Conservation (phyloP, 2,113 vertebrate genomes). For the Alethe diademata region DNA sequence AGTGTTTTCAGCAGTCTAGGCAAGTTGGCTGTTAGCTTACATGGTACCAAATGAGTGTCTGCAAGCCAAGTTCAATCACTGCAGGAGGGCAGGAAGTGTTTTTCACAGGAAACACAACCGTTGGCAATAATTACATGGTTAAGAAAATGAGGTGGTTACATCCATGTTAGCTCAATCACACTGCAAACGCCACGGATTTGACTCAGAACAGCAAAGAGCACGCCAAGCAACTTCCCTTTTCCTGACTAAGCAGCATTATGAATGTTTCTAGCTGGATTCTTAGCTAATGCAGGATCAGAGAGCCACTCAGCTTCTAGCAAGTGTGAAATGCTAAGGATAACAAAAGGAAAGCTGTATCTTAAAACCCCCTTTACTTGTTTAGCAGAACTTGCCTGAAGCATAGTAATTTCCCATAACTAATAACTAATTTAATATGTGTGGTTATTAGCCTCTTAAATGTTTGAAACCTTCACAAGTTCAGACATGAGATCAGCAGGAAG, state of each 20-base stretch:
- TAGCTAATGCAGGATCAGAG: neutral
- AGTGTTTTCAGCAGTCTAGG: neutral
- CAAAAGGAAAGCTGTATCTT: neutral
- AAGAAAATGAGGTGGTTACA: neutral
- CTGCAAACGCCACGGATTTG: neutral
- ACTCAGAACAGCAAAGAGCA: slow-evolving; percentile 1
- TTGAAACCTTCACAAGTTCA: neutral
- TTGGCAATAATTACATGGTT: neutral
- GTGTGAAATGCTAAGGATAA: neutral
- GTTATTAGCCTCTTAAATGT: neutral
- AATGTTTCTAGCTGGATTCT: neutral
- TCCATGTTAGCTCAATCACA: neutral
- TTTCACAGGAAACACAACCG: neutral
- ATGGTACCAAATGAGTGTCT: neutral
- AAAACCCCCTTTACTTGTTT: neutral
- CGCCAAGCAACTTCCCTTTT: neutral
- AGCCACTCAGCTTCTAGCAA: neutral
- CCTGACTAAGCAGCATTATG: neutral
- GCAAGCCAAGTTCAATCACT: neutral
- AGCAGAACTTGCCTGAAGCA: neutral
- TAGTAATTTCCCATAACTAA: neutral
- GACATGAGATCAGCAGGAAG: neutral
- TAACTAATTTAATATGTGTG: neutral
- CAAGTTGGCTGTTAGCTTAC: neutral
- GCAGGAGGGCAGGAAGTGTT: neutral